Conservation (phyloP, 2,113 vertebrate species). For the Orthonyx spaldingii region DNA sequence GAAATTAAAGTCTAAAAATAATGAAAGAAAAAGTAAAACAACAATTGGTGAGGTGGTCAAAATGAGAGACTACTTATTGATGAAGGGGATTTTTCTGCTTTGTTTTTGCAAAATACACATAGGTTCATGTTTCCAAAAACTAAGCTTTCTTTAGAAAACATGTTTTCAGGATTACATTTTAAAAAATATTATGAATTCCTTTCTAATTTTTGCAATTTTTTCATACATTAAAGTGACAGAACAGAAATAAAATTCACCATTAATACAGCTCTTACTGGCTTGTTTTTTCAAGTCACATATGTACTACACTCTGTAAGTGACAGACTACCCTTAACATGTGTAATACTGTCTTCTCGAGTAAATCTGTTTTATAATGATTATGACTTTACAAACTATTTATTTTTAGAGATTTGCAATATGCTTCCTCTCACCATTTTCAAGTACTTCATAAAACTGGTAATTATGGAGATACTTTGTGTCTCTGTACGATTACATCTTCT, state of each 20-base stretch:
- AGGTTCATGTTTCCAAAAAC: neutral
- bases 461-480: conserved; percentile 1
- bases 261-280: neutral
- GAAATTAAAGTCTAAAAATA: conserved; percentile 27
- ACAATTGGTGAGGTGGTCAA: neutral
- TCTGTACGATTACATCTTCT: neutral
- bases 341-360: conserved; percentile 45
- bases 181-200: neutral
- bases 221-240: neutral
- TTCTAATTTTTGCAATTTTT: neutral
- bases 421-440: conserved; percentile 38
- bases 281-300: conserved; percentile 36
- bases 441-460: conserved; percentile 24
- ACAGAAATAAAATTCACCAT: neutral
- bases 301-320: conserved; percentile 6
- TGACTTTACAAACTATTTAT: conserved; percentile 51
- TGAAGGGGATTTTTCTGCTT: neutral
- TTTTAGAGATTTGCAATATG: conserved; percentile 60
- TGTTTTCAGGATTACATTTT: neutral
- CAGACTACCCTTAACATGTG: conserved; percentile 46
- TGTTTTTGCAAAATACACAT: neutral
- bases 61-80: neutral
- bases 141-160: neutral
- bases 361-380: conserved; percentile 57
- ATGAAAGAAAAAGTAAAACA: neutral